phyloP scores from a whole-genome alignment of 2,113 vertebrate genomes.

The Numida meleagris region DNA sequence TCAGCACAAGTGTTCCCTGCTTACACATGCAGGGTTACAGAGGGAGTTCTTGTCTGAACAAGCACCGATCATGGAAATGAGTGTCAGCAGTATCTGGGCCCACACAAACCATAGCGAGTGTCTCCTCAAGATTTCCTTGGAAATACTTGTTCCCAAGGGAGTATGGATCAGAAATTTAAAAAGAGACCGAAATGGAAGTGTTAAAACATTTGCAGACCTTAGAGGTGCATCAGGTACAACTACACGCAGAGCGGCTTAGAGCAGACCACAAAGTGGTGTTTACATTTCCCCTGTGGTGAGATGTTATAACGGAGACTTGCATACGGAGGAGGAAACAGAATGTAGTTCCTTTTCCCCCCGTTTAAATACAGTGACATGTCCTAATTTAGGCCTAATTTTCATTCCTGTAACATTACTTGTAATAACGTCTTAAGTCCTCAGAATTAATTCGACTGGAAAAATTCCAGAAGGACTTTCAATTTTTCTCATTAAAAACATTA shows the following conservation, averaged over 20 bases:
- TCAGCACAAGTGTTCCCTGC: background rate
- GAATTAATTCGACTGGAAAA: constrained; percentile 84
- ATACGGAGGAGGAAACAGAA: constrained; percentile 12
- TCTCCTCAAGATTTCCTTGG: background rate
- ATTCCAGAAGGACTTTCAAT: constrained; percentile 83
- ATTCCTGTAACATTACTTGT: constrained; percentile 80
- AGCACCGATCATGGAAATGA: background rate
- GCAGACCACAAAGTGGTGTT: background rate
- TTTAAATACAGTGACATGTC: constrained; percentile 71
- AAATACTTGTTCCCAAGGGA: background rate
- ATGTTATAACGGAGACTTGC: background rate
- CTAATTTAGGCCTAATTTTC: constrained; percentile 78
- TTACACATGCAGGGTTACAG: background rate
- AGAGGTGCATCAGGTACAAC: background rate
- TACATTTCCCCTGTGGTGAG: background rate
- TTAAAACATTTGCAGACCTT: background rate
- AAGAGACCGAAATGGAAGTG: background rate
- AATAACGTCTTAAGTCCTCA: constrained; percentile 74
- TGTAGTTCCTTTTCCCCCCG: constrained; percentile 38
- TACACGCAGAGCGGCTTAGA: background rate
- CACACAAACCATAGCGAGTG: background rate
- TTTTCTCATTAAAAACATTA: constrained; percentile 84
- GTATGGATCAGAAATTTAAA: background rate
- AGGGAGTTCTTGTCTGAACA: background rate
- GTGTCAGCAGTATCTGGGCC: background rate